Evolutionary conservation across 1,140 invertebrate species (phyloP).

Genomic region (Eueides isabella): DNA sequence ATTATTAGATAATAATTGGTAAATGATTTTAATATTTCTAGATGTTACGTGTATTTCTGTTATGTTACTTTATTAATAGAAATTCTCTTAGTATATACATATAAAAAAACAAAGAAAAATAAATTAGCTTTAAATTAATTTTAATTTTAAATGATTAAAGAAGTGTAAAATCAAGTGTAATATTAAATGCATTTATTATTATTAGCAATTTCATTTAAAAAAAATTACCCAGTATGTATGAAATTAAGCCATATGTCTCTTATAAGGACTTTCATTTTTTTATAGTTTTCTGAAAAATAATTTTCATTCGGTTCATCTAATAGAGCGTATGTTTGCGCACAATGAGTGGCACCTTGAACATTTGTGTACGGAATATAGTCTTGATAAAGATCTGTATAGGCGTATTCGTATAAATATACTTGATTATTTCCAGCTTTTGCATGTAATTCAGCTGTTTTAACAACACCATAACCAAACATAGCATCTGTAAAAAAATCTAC

Average conservation of each 20-base stretch:
- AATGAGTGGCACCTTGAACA: conserved; percentile 35
- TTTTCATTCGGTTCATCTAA: conserved; percentile 29
- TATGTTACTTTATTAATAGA: too few relatives aligned
- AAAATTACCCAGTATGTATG: conserved; percentile 36
- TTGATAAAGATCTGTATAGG: conserved; percentile 21
- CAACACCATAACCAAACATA: conserved; percentile 36
- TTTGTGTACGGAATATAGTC: conserved; percentile 32
- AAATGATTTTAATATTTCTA: too few relatives aligned
- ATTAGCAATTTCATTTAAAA: conserved; percentile 30
- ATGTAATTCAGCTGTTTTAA: conserved; percentile 36
- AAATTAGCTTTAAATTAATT: too few relatives aligned
- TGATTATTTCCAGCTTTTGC: conserved; percentile 41
- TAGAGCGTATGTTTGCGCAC: conserved; percentile 31
- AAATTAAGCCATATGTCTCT: conserved; percentile 44
- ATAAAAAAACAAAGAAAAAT: too few relatives aligned
- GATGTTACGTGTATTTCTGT: too few relatives aligned
- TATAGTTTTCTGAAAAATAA: conserved; percentile 28
- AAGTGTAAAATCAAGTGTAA: too few relatives aligned
- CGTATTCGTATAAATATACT: conserved; percentile 41
- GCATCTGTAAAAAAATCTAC: conserved; percentile 43
- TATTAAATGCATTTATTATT: neutral
- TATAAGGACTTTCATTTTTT: conserved; percentile 35
- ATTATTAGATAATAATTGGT: conserved; percentile 9
- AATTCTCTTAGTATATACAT: too few relatives aligned
- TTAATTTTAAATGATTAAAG: too few relatives aligned